phyloP scores from a whole-genome alignment of 2,888 invertebrate genomes.

The Chymomyza amoena region DNA sequence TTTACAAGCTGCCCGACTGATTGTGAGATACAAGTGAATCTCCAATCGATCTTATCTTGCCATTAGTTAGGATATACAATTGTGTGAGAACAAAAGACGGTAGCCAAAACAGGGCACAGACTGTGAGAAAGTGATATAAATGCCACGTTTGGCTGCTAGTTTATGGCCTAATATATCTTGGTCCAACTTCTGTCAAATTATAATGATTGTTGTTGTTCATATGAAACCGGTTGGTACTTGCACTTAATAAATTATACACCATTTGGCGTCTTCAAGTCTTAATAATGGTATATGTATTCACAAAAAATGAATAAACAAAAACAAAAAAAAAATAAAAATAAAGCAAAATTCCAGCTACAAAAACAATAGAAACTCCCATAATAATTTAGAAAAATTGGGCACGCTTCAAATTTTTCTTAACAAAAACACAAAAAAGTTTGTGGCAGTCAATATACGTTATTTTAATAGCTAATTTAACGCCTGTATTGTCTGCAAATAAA shows the following conservation, averaged over 20 bases:
- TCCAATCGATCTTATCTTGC: not conserved
- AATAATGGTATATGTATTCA: conserved; percentile 1
- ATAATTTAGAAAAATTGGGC: conserved; percentile 28
- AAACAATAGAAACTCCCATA: conserved; percentile 6
- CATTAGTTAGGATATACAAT: not conserved
- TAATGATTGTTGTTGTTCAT: not conserved
- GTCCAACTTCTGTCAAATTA: not conserved
- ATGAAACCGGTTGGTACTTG: not conserved
- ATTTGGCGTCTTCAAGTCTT: not conserved
- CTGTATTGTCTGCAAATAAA: conserved; percentile 47
- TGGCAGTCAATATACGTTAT: conserved; percentile 53
- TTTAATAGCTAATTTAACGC: conserved; percentile 63
- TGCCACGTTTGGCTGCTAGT: conserved; percentile 14
- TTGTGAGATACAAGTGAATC: not conserved
- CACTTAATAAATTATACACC: conserved; percentile 26
- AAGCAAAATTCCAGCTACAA: not conserved
- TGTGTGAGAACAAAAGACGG: not conserved
- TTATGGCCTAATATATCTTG: conserved; percentile 31
- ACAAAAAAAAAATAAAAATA: not conserved
- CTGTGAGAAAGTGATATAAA: conserved; percentile 45
- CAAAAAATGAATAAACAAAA: not conserved
- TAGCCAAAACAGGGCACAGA: not conserved
- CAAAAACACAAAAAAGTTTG: conserved; percentile 30
- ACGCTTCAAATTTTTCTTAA: conserved; percentile 35
- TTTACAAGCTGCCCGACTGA: not conserved